Evolutionary conservation across 2,113 vertebrate genomes (phyloP).

Genomic region (Pao palembangensis): DNA sequence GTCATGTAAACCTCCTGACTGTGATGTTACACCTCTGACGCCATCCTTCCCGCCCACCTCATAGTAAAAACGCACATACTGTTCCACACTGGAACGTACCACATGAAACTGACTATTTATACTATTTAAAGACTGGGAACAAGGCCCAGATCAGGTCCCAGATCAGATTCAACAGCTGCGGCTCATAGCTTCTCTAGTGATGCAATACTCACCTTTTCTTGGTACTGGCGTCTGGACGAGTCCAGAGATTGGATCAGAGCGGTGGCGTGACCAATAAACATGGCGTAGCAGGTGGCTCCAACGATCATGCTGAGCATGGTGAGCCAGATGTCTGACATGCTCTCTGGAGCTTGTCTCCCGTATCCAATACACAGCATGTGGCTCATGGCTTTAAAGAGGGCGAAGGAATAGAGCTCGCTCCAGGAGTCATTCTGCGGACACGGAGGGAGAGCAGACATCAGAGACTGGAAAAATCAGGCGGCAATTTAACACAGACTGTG

Average conservation of each 20-base stretch:
- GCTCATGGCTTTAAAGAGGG: slow-evolving; percentile 98
- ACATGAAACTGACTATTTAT: no score
- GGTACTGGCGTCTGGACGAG: slow-evolving; percentile 89
- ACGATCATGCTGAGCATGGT: slow-evolving; percentile 99
- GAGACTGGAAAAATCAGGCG: background rate
- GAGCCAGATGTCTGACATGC: slow-evolving; percentile 98
- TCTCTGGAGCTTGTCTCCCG: slow-evolving; percentile 90
- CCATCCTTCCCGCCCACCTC: no score
- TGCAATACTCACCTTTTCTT: slow-evolving; percentile 82
- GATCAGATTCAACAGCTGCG: background rate
- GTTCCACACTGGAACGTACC: no score
- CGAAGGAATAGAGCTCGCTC: slow-evolving; percentile 96
- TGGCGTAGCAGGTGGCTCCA: slow-evolving; percentile 94
- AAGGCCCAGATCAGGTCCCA: background rate
- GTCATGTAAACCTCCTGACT: no score
- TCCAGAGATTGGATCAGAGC: slow-evolving; percentile 92
- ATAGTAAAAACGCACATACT: no score
- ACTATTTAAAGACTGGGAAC: background rate
- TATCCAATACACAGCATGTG: slow-evolving; percentile 99
- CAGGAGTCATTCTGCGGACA: slow-evolving; percentile 88
- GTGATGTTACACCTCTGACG: no score
- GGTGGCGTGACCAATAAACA: slow-evolving; percentile 92
- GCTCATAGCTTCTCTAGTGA: background rate
- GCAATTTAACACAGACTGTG: background rate
- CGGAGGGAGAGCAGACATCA: background rate